Base-by-base conservation (phyloP, 2,113 vertebrate genomes). In the Neopipo cinnamomea region DNA sequence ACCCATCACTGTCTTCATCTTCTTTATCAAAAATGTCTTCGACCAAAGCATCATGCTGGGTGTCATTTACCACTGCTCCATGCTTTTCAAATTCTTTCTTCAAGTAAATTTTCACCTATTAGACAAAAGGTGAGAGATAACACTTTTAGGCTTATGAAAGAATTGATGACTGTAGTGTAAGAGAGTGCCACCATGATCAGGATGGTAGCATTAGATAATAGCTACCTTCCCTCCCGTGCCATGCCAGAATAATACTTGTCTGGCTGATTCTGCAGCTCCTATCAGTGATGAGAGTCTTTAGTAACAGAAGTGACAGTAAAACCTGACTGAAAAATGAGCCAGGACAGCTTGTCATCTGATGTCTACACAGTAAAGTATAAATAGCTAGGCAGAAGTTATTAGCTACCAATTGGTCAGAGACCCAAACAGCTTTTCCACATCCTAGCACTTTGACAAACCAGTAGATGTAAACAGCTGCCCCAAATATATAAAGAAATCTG, bases 21-120 rank as follows among this genome's bases (percentile, higher is more conserved):
- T 99, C 99, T 97, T 99, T 99, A 92, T 98, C 96, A 95, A 99
- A 99, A 92, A 99, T 99, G 68, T 99, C 99, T 70, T 98, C 98
- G 79, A 98, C 98, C 98, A 99, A 98, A 96, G 96, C 97, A 93
- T 99, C 99, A 8, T 99, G 99, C 52, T 99, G 98, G 5, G 98
- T 99, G 88, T 99, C 99, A 65, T 99, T 99, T 75, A 99, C 97
- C 75, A 98, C 92, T 39, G 98, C 98, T 79, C 99, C 99, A 30
- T 99, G 98, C 59, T 98, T 99, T 97, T 99, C 98, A 97, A 99
- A 99, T 96, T 99, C 99, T 82, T 98, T 98, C 96, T 98, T 98
- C 96, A 99, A 98, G 95, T 99, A 99, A 42, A 98, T 97, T 97
- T 98, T 99, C 83, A 99, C 99, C 99, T 99, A 72, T 77, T 86